Evolutionary conservation across 2,888 invertebrate species (phyloP).

Genomic region (Zele albiditarsus): DNA sequence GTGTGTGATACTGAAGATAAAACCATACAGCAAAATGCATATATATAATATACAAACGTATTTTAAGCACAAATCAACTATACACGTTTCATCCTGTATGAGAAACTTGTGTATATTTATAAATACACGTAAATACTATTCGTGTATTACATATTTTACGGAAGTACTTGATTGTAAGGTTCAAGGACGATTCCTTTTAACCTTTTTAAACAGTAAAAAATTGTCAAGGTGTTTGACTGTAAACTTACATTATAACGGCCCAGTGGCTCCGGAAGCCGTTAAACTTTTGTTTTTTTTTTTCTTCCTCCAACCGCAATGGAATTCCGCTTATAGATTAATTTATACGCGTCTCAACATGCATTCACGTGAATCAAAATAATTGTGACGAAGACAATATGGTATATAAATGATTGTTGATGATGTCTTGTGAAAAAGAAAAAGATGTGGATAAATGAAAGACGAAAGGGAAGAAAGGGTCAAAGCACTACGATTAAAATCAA

Average conservation of each 20-base stretch:
- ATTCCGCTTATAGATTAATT: not conserved
- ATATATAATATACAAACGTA: not conserved
- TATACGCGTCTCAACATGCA: not conserved
- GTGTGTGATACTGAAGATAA: slow-evolving; percentile 22
- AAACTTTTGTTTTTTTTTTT: not conserved
- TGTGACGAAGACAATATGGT: not conserved
- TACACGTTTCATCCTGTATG: too few relatives aligned
- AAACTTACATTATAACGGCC: slow-evolving; percentile 1
- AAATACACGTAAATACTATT: not conserved
- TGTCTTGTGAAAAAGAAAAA: not conserved
- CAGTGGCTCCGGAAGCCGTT: not conserved
- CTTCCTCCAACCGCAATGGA: not conserved
- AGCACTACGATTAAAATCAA: slow-evolving; percentile 3
- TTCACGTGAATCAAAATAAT: not conserved
- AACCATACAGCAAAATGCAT: not conserved
- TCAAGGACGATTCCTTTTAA: not conserved
- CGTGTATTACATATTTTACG: not conserved
- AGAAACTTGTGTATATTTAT: too few relatives aligned
- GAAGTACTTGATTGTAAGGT: not conserved
- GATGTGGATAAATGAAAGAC: not conserved
- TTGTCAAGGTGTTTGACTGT: slow-evolving; percentile 25
- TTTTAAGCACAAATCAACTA: too few relatives aligned
- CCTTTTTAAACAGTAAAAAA: slow-evolving; percentile 8
- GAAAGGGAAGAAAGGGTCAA: slow-evolving; percentile 1
- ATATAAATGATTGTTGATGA: not conserved